Evolutionary conservation across 2,113 vertebrate genomes (phyloP).

Genomic region (Solea senegalensis): DNA sequence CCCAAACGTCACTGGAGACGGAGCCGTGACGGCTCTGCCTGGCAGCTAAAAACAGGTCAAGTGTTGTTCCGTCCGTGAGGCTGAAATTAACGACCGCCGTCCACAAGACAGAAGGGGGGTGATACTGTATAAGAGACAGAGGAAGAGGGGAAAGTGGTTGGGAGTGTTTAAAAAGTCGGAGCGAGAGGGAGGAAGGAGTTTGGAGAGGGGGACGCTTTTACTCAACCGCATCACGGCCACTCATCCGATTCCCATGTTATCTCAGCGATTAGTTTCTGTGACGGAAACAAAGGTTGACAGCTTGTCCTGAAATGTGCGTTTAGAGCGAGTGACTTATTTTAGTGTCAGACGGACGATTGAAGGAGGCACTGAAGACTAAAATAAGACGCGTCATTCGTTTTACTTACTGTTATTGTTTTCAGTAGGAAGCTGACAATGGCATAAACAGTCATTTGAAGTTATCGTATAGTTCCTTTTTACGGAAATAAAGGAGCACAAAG

Average conservation of each 20-base stretch:
- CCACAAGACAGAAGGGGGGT: slow-evolving; percentile 18
- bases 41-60: slow-evolving; percentile 52
- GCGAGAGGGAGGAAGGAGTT: slow-evolving; percentile 12
- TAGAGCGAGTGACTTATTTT: slow-evolving; percentile 7
- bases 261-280: slow-evolving; percentile 27
- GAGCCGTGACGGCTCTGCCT: slow-evolving; percentile 20
- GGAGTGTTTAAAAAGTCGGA: slow-evolving; percentile 46
- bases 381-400: neutral
- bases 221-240: neutral
- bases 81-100: slow-evolving; percentile 36
- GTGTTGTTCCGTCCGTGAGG: slow-evolving; percentile 53
- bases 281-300: slow-evolving; percentile 38
- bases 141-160: slow-evolving; percentile 12
- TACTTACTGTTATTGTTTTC: neutral
- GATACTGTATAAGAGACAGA: slow-evolving; percentile 4
- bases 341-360: neutral
- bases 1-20: slow-evolving; percentile 30
- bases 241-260: slow-evolving; percentile 23
- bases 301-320: slow-evolving; percentile 32
- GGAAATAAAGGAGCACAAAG: no score
- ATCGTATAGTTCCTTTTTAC: no score
- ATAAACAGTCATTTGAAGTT: no score
- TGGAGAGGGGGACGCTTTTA: slow-evolving; percentile 20
- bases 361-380: slow-evolving; percentile 2
- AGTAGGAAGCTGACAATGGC: no score